Conservation (phyloP, 2,888 invertebrate genomes). For the Drosophila kambysellisi region DNA sequence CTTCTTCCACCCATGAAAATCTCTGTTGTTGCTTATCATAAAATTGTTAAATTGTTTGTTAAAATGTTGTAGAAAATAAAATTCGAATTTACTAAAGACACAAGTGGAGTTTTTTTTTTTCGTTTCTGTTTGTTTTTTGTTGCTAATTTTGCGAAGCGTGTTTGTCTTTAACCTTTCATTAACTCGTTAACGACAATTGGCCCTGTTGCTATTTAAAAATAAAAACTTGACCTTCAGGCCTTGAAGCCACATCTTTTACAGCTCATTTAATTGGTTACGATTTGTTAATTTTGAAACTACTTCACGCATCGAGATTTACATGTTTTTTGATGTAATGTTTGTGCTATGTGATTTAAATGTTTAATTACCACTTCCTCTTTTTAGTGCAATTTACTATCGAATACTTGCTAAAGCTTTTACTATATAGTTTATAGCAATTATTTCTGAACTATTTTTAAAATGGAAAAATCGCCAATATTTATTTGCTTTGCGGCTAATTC, state of each 20-base stretch:
- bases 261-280: constrained; percentile 65
- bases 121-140: neutral
- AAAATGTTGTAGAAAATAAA: constrained; percentile 67
- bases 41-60: constrained; percentile 73
- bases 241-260: constrained; percentile 42
- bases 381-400: neutral
- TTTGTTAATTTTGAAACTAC: constrained; percentile 58
- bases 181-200: constrained; percentile 52
- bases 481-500: constrained; percentile 1
- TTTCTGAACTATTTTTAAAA: neutral
- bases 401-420: neutral
- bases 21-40: constrained; percentile 49
- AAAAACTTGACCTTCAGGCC: constrained; percentile 57
- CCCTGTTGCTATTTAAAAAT: constrained; percentile 41
- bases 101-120: neutral
- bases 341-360: constrained; percentile 1
- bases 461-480: constrained; percentile 1
- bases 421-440: neutral
- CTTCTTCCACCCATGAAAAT: constrained; percentile 19
- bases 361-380: neutral
- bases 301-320: constrained; percentile 41
- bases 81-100: constrained; percentile 63
- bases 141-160: constrained; percentile 29
- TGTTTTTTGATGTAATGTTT: constrained; percentile 4
- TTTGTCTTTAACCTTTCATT: constrained; percentile 30